Percentiles rank a stretch among this genome's conserved stretches.
These are phyloP conservation scores for Drosophila arizonae DNA, from an alignment of 1,140 invertebrate species.

Conservation along the genomic window DNA sequence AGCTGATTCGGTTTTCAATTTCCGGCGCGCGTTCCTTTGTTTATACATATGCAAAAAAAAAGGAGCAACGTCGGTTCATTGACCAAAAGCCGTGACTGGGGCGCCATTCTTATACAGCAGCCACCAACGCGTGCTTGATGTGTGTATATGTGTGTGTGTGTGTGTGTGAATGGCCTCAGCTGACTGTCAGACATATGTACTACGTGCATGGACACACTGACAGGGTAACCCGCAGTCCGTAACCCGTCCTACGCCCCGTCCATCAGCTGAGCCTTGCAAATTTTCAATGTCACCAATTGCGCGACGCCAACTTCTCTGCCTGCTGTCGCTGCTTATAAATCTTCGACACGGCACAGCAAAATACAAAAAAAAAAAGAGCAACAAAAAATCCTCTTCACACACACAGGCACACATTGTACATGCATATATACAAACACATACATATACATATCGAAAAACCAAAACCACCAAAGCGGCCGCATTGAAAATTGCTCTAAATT, in stretches of 20 bases:
- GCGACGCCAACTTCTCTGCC: slow-evolving; percentile 64
- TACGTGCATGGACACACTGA: slow-evolving; percentile 19
- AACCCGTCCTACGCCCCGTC: slow-evolving; percentile 13
- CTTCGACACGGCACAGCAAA: slow-evolving; percentile 59
- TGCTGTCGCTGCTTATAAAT: slow-evolving; percentile 70
- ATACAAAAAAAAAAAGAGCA: slow-evolving; percentile 32
- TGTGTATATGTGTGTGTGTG: neutral
- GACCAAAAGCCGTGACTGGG: slow-evolving; percentile 67
- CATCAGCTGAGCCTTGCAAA: slow-evolving; percentile 68
- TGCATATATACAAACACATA: slow-evolving; percentile 7
- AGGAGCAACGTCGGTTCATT: slow-evolving; percentile 56
- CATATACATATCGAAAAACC: slow-evolving; percentile 23
- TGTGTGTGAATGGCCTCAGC: slow-evolving; percentile 16
- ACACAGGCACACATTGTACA: slow-evolving; percentile 6
- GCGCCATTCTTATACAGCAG: slow-evolving; percentile 49
- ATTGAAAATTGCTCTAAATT: slow-evolving; percentile 80
- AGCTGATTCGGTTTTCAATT: slow-evolving; percentile 58
- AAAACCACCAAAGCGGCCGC: slow-evolving; percentile 57
- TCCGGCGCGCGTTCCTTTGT: slow-evolving; percentile 33
- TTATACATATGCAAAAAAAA: slow-evolving; percentile 34
- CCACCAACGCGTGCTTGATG: slow-evolving; percentile 1
- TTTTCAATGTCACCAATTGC: slow-evolving; percentile 80
- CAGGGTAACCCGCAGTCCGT: slow-evolving; percentile 35
- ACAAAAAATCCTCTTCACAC: slow-evolving; percentile 24
- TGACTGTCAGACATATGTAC: slow-evolving; percentile 1